Percentiles rank a stretch among this genome's conserved stretches.
Evolutionary conservation across 2,888 invertebrate genomes (phyloP).

Genomic region (Orthosia incerta): DNA sequence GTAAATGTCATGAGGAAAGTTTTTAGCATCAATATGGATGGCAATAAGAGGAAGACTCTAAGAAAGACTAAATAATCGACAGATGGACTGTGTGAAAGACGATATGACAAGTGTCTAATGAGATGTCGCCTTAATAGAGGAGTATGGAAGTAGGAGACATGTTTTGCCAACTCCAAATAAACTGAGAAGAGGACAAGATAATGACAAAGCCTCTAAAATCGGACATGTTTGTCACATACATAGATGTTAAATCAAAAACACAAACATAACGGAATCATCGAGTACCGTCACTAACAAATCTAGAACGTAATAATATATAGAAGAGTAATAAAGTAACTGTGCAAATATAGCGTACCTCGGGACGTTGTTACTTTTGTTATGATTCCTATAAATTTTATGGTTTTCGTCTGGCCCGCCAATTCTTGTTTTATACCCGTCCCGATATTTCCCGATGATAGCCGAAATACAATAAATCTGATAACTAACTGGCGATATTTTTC

Average conservation of each 20-base stretch:
- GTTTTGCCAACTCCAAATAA: not conserved
- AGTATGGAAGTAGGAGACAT: not conserved
- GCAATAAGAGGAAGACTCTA: too few relatives aligned
- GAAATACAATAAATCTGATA: conserved; percentile 76
- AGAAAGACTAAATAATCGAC: too few relatives aligned
- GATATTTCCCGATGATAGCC: conserved; percentile 66
- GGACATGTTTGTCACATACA: not conserved
- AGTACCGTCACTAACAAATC: conserved; percentile 58
- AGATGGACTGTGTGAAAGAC: not conserved
- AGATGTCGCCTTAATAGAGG: not conserved
- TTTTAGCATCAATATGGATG: too few relatives aligned
- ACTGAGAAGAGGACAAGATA: not conserved
- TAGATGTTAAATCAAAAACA: conserved; percentile 6
- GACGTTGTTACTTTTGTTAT: conserved; percentile 75
- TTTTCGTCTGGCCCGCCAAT: conserved; percentile 74
- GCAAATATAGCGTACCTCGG: conserved; percentile 67
- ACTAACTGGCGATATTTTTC: conserved; percentile 72
- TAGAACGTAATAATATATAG: conserved; percentile 67
- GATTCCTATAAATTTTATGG: conserved; percentile 80
- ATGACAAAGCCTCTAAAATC: not conserved
- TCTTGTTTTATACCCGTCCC: conserved; percentile 71
- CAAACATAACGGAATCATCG: conserved; percentile 8
- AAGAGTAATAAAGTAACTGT: conserved; percentile 73
- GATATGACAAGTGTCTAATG: not conserved
- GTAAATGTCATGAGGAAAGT: too few relatives aligned